Evolutionary conservation across 2,113 vertebrate genomes (phyloP).

Genomic region (Echinops telfairi): DNA sequence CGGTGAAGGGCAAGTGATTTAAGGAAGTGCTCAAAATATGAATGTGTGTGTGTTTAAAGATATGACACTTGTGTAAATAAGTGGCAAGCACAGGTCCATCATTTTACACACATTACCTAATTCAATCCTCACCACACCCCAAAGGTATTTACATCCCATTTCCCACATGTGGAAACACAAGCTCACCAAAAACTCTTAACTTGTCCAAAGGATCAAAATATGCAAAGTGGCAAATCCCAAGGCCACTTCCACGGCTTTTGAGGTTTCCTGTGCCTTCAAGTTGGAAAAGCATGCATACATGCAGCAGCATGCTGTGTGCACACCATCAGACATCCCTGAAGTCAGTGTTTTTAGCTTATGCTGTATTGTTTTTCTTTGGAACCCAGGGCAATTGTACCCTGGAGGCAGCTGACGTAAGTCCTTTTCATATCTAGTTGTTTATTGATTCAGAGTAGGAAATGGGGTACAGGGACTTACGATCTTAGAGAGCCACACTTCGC

Average conservation of each 20-base stretch:
- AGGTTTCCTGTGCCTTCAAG: neutral
- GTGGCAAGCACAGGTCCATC: neutral
- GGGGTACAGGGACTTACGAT: neutral
- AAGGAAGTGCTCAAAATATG: neutral
- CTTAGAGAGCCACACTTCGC: fast-evolving
- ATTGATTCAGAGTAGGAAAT: too few relatives aligned
- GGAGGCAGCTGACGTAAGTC: neutral
- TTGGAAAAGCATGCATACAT: neutral
- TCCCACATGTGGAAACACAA: neutral
- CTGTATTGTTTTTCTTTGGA: neutral
- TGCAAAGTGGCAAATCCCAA: neutral
- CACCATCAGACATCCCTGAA: neutral
- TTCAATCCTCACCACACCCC: neutral
- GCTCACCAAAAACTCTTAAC: too few relatives aligned
- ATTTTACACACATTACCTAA: neutral
- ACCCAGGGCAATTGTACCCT: neutral
- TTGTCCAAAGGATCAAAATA: neutral
- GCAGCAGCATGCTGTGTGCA: too few relatives aligned
- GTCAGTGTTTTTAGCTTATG: neutral
- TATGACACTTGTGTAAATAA: neutral
- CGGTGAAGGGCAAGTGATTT: neutral
- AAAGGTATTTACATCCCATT: neutral
- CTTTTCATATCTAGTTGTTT: too few relatives aligned
- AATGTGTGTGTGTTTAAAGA: neutral
- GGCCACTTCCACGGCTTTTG: neutral